phyloP scores from a whole-genome alignment of 2,797 vertebrate species.

The Strix occidentalis region DNA sequence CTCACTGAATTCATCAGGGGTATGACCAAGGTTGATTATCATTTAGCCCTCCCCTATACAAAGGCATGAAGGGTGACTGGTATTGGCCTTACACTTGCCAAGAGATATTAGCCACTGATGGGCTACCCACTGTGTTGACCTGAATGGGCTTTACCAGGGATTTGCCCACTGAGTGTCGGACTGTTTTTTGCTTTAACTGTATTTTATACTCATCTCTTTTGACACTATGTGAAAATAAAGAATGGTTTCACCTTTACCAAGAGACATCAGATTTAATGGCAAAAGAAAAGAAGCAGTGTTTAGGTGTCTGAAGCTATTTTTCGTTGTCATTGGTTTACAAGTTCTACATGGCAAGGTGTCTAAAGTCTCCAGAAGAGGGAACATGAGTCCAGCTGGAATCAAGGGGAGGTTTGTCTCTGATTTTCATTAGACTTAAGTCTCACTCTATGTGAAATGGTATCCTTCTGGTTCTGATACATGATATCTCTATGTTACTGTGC shows the following conservation, averaged over 20 bases:
- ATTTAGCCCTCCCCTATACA: neutral
- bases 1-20: neutral
- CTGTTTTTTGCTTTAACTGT: neutral
- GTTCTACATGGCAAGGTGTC: neutral
- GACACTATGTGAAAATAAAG: neutral
- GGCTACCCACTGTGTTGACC: neutral
- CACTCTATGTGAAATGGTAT: neutral
- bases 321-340: neutral
- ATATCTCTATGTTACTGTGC: neutral
- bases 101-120: neutral
- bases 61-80: neutral
- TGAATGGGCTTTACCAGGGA: neutral
- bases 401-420: neutral
- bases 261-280: neutral
- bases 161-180: neutral
- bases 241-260: neutral
- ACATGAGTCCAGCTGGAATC: neutral
- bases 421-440: neutral
- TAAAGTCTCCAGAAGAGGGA: neutral
- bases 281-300: neutral
- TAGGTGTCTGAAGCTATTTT: neutral
- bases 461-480: neutral
- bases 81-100: neutral
- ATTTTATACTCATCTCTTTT: neutral
- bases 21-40: neutral